phyloP scores from a whole-genome alignment of 2,888 invertebrate genomes.

The Phorcus lineatus region DNA sequence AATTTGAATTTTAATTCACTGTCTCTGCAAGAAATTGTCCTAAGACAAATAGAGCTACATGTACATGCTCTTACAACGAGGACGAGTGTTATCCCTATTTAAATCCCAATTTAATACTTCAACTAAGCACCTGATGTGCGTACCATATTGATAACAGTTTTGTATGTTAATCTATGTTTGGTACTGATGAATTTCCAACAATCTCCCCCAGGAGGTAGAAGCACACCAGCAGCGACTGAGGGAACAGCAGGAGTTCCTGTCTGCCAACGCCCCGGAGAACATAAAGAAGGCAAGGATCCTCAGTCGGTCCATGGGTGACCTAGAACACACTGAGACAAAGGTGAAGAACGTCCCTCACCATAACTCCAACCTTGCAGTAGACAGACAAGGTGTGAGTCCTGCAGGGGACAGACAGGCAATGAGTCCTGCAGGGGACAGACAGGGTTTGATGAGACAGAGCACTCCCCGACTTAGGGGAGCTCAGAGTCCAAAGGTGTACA shows the following conservation, averaged over 20 bases:
- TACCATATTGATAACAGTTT: too few species aligned
- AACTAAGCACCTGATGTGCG: background rate
- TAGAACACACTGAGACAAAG: background rate
- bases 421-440: background rate
- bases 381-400: background rate
- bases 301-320: background rate
- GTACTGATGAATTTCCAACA: too few species aligned
- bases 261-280: slow-evolving; percentile 39
- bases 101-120: too few species aligned
- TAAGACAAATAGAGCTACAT: too few species aligned
- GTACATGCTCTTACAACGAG: too few species aligned
- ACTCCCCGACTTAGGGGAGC: slow-evolving; percentile 39
- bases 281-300: background rate
- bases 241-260: slow-evolving; percentile 45
- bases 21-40: too few species aligned
- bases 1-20: too few species aligned
- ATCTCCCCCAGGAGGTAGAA: background rate
- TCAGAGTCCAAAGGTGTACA: slow-evolving; percentile 47
- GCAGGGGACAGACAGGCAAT: background rate
- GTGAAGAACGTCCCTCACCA: slow-evolving; percentile 6
- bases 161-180: background rate
- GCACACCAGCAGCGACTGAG: slow-evolving; percentile 5
- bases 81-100: too few species aligned
- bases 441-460: background rate
- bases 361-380: background rate